Evolutionary conservation across 2,113 vertebrate species (phyloP), one percentile per base, ranked within the genome.

Genomic region (Bubo bubo): DNA sequence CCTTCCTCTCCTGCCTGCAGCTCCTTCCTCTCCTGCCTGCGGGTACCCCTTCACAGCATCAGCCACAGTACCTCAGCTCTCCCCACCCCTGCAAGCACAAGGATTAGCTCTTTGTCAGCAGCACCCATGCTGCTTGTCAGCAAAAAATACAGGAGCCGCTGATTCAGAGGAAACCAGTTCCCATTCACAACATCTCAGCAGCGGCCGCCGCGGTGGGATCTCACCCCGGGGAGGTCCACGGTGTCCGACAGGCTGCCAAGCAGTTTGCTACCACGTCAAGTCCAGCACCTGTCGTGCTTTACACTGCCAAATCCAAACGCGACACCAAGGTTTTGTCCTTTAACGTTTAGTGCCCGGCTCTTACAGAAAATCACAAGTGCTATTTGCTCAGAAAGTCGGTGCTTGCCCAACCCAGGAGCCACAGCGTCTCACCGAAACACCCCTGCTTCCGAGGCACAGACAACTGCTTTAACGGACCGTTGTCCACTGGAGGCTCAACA

Each of bases 201-300:
- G 14, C 0, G 1, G 26, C 28, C 9, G 15, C 17, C 0, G 1
- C 74, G 2, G 45, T 0, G 7, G 62, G 30, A 32, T 41, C 53
- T 37, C 64, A 47, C 34, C 81, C 35, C 1, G 1, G 18, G 80
- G 82, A 47, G 1, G 6, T 5, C 50, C 59, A 8, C 4, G 6
- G 14, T 6, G 41, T 15, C 30, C 3, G 43, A 45, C 45, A 14
- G 63, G 64, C 62, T 83, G n/a, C 53, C 47, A 8, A 3, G 39
- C 26, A 37, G 14, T 2, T 62, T 43, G 82, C 5, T 14, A 5
- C 56, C 55, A 13, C 56, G 66, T 8, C 8, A 37, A 27, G 55
- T 14, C 70, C 19, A 15, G 50, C 30, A 22, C 1, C 2, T 0
- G 3, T 34, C 14, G 7, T 14, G 85, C 47, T 23, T 79, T 23